Evolutionary conservation across 2,113 vertebrate species (phyloP).

Genomic region (Lepisosteus osseus): DNA sequence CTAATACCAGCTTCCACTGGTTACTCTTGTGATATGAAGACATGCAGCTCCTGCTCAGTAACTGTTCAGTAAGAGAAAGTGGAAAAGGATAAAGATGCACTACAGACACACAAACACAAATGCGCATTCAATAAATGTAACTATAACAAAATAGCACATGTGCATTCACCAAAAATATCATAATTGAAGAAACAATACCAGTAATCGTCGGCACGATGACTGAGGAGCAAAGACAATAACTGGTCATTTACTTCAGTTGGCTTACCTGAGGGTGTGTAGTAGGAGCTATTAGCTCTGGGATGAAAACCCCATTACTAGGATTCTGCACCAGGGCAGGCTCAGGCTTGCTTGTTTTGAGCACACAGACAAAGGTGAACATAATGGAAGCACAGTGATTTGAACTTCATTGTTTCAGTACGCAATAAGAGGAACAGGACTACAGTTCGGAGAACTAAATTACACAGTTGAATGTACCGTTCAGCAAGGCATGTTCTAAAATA

Average conservation of each 20-base stretch:
- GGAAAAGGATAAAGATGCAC: too few relatives aligned
- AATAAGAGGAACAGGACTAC: not conserved
- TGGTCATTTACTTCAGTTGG: not conserved
- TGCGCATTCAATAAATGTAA: too few relatives aligned
- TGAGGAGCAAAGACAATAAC: not conserved
- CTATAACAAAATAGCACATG: too few relatives aligned
- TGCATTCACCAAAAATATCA: too few relatives aligned
- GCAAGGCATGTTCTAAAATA: not conserved
- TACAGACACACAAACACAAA: too few relatives aligned
- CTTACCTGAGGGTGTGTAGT: not conserved
- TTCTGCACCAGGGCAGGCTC: conserved; percentile 40
- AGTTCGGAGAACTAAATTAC: too few relatives aligned
- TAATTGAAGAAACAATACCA: too few relatives aligned
- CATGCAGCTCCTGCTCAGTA: too few relatives aligned
- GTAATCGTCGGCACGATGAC: not conserved
- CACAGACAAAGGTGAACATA: not conserved
- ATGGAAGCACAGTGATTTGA: not conserved
- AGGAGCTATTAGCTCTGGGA: conserved; percentile 29
- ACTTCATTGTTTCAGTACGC: not conserved
- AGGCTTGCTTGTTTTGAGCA: conserved; percentile 51
- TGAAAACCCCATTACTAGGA: conserved; percentile 30
- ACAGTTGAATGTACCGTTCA: not conserved
- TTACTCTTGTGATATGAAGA: too few relatives aligned
- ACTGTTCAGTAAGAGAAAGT: too few relatives aligned
- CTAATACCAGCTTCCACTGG: too few relatives aligned